A percentile compares a stretch with the other conserved stretches of the same genome.
These are phyloP conservation scores for Tamandua tetradactyla DNA, from an alignment of 2,797 vertebrate genomes.

Conservation along the genomic window DNA sequence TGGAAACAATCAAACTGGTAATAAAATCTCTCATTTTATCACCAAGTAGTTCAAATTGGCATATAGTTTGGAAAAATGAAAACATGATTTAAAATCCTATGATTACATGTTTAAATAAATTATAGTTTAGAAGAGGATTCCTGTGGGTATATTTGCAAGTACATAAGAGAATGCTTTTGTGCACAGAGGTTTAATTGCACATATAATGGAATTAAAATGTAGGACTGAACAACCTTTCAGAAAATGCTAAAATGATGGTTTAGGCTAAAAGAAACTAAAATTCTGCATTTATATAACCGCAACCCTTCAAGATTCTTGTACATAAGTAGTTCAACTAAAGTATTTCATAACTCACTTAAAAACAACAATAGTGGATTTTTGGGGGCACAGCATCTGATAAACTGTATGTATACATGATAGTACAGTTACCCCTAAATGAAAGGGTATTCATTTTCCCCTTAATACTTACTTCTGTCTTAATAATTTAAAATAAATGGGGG, in stretches of 20 bases:
- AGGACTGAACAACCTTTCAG: conserved; percentile 77
- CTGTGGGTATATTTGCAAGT: conserved; percentile 81
- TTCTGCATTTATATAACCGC: conserved; percentile 71
- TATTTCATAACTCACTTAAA: conserved; percentile 71
- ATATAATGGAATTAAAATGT: conserved; percentile 79
- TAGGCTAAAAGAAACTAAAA: conserved; percentile 78
- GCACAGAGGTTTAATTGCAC: conserved; percentile 78
- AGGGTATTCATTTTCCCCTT: not conserved
- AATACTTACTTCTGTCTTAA: conserved; percentile 40
- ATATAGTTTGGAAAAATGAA: conserved; percentile 78
- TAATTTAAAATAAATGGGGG: conserved; percentile 62
- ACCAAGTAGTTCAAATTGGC: conserved; percentile 73
- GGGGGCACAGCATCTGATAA: conserved; percentile 10
- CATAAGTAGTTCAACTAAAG: conserved; percentile 64
- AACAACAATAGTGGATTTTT: conserved; percentile 62
- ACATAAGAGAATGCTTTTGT: conserved; percentile 80
- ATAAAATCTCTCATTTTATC: conserved; percentile 78
- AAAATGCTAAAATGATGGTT: conserved; percentile 78
- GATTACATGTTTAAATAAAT: conserved; percentile 82
- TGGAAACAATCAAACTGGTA: conserved; percentile 55
- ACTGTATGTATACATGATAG: conserved; percentile 63
- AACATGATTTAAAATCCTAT: conserved; percentile 79
- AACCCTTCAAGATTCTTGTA: conserved; percentile 68
- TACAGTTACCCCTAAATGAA: conserved; percentile 42
- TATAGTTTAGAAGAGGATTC: conserved; percentile 80